Percentiles rank a stretch among this genome's conserved stretches.
phyloP scores from a whole-genome alignment of 2,888 invertebrate species.

The Cheilosia vulpina region DNA sequence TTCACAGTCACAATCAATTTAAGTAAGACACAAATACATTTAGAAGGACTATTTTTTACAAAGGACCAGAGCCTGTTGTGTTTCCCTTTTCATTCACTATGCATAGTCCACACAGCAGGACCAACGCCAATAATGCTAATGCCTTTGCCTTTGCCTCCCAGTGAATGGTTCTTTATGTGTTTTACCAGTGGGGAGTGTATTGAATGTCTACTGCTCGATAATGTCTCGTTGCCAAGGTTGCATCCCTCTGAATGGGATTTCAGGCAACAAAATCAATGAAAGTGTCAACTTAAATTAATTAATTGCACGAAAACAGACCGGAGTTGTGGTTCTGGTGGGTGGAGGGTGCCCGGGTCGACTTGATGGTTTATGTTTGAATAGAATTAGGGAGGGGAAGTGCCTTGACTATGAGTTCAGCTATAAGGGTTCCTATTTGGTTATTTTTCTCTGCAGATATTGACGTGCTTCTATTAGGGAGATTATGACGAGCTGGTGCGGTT shows the following conservation, averaged over 20 bases:
- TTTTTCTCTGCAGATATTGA: conserved; percentile 2
- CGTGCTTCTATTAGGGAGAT: conserved; percentile 13
- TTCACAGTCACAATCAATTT: conserved; percentile 50
- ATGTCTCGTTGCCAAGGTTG: conserved; percentile 53
- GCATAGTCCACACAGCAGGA: conserved; percentile 9
- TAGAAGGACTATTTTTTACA: conserved; percentile 30
- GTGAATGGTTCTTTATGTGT: conserved; percentile 39
- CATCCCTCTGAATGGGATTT: conserved; percentile 49
- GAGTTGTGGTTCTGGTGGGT: not conserved
- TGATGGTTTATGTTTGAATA: conserved; percentile 12
- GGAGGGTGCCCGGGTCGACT: conserved; percentile 9
- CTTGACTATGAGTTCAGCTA: not conserved
- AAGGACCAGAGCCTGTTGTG: conserved; percentile 36
- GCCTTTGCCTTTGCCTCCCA: conserved; percentile 16
- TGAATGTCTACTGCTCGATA: conserved; percentile 21
- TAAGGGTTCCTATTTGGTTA: not conserved
- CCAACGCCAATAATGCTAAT: conserved; percentile 48
- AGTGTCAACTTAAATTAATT: conserved; percentile 74
- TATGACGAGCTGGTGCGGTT: conserved; percentile 9
- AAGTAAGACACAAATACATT: conserved; percentile 56
- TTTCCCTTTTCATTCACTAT: conserved; percentile 29
- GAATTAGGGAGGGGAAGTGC: not conserved
- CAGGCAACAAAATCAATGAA: conserved; percentile 66
- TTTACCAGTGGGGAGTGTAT: conserved; percentile 31
- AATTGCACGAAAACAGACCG: conserved; percentile 63